These are phyloP conservation scores for Tachyglossus aculeatus DNA, from an alignment of 2,797 vertebrate genomes.

Conservation along the genomic window DNA sequence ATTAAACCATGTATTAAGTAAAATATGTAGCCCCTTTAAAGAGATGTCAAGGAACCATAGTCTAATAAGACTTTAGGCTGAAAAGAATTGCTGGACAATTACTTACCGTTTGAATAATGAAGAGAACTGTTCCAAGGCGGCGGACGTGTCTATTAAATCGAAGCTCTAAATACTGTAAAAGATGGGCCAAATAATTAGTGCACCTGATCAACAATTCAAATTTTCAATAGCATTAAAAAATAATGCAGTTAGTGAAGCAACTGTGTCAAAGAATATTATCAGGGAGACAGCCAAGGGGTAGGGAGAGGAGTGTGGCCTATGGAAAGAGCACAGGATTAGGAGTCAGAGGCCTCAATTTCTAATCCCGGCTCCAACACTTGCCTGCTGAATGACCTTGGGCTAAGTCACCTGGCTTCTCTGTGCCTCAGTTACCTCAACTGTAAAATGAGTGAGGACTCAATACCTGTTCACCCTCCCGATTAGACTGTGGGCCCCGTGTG, in stretches of 20 bases:
- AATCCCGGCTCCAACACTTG: not conserved
- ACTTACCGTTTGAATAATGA: constrained; percentile 89
- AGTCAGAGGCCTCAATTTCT: not conserved
- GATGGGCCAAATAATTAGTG: constrained; percentile 11
- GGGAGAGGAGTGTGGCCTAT: too few species aligned
- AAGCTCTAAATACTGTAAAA: constrained; percentile 86
- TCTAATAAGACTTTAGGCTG: not conserved
- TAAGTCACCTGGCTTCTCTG: not conserved
- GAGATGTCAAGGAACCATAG: not conserved
- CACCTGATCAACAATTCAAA: not conserved
- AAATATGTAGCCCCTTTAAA: not conserved
- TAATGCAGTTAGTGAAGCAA: too few species aligned
- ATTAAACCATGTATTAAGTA: not conserved
- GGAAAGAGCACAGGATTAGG: not conserved
- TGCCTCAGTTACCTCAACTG: not conserved
- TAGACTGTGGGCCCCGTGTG: too few species aligned
- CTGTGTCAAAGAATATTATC: too few species aligned
- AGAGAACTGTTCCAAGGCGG: constrained; percentile 82
- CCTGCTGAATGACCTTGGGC: not conserved
- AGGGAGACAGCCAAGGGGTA: too few species aligned
- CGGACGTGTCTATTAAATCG: constrained; percentile 86
- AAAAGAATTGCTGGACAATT: constrained; percentile 13
- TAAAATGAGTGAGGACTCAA: not conserved
- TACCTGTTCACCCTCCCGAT: too few species aligned
- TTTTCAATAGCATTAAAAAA: too few species aligned